Conservation (phyloP, 2,797 vertebrate species). For the Staurois parvus region DNA sequence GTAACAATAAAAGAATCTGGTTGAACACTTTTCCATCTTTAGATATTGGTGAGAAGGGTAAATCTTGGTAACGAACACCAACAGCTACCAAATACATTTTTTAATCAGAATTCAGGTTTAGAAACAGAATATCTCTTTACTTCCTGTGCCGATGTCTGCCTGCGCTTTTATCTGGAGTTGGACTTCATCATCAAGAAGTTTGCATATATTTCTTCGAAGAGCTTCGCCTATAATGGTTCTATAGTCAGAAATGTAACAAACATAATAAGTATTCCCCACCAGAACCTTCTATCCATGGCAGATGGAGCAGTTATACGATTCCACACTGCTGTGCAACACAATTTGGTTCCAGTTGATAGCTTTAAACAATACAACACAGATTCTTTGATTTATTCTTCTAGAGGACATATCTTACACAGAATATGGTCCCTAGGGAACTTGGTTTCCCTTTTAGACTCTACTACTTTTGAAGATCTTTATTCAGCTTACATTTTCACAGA, state of each 20-base stretch:
- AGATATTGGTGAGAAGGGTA: too few species aligned
- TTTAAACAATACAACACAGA: background rate
- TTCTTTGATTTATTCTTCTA: background rate
- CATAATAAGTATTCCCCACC: background rate
- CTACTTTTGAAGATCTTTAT: background rate
- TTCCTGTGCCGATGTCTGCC: too few species aligned
- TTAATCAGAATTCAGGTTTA: too few species aligned
- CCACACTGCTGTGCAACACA: background rate
- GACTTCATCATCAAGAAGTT: too few species aligned
- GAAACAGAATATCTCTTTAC: too few species aligned
- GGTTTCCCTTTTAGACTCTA: background rate
- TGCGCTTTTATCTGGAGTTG: too few species aligned
- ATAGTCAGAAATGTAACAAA: background rate
- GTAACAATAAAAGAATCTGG: too few species aligned
- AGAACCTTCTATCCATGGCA: background rate
- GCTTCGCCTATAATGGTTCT: background rate
- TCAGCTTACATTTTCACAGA: constrained; percentile 26
- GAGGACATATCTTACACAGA: background rate
- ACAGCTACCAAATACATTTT: too few species aligned
- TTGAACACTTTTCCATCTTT: too few species aligned
- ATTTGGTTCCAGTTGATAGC: constrained; percentile 6
- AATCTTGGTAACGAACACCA: too few species aligned
- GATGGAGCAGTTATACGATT: background rate
- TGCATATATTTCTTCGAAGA: too few species aligned
- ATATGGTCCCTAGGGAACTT: background rate